Evolutionary conservation across 2,888 invertebrate genomes (phyloP).

Genomic region (Coleophora flavipennella): DNA sequence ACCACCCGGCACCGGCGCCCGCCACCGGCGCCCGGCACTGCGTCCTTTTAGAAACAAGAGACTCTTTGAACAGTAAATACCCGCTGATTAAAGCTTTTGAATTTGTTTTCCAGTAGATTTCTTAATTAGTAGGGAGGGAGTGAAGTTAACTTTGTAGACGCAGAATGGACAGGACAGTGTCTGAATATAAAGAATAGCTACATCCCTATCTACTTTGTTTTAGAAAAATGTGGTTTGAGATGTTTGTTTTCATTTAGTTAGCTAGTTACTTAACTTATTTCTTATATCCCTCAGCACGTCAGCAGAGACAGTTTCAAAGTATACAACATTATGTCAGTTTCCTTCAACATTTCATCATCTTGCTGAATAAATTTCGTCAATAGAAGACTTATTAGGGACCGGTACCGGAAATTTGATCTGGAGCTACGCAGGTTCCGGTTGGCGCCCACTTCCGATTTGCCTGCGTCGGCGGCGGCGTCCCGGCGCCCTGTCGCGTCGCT

Average conservation of each 20-base stretch:
- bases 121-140: too few species aligned
- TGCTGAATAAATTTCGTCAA: slow-evolving; percentile 42
- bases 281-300: too few species aligned
- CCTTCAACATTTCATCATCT: slow-evolving; percentile 17
- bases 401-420: slow-evolving; percentile 66
- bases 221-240: too few species aligned
- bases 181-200: too few species aligned
- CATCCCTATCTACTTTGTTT: too few species aligned
- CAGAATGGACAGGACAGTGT: too few species aligned
- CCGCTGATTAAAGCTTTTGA: slow-evolving; percentile 12
- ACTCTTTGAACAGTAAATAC: slow-evolving; percentile 20
- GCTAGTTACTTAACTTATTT: too few species aligned
- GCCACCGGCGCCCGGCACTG: not conserved
- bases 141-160: too few species aligned
- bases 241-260: too few species aligned
- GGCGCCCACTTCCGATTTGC: slow-evolving; percentile 44
- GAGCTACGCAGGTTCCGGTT: slow-evolving; percentile 64
- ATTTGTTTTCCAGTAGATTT: not conserved
- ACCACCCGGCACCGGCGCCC: slow-evolving; percentile 11
- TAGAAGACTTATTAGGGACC: slow-evolving; percentile 60
- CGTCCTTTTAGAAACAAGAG: slow-evolving; percentile 21
- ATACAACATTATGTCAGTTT: too few species aligned
- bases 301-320: too few species aligned
- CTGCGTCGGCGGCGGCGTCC: not conserved
- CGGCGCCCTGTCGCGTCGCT: slow-evolving; percentile 6